phyloP scores from a whole-genome alignment of 1,140 invertebrate species.

The Palaemon carinicauda region DNA sequence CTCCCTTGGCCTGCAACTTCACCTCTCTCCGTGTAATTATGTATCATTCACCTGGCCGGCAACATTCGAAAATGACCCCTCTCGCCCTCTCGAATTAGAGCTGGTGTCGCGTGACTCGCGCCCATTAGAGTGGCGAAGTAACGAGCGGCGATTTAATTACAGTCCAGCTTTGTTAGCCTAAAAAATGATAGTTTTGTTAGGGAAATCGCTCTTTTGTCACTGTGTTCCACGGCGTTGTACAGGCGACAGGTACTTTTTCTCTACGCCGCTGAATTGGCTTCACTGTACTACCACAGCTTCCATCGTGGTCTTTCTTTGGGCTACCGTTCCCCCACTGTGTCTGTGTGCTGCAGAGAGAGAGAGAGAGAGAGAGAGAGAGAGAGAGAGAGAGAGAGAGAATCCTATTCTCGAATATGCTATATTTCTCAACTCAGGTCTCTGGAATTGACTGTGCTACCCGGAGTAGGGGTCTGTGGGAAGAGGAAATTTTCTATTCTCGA shows the following conservation, averaged over 20 bases:
- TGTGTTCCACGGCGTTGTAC: constrained; percentile 2
- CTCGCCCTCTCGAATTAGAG: background rate
- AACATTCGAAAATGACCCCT: background rate
- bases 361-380: background rate
- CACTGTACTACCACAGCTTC: background rate
- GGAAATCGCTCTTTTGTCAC: constrained; percentile 31
- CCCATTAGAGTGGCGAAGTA: constrained; percentile 14
- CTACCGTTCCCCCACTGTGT: background rate
- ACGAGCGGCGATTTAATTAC: constrained; percentile 38
- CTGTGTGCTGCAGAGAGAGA: background rate
- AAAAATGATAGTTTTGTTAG: constrained; percentile 33
- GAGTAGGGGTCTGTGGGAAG: no score
- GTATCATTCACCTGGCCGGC: background rate
- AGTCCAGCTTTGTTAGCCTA: constrained; percentile 27
- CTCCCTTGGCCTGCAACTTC: background rate
- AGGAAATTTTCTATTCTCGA: no score
- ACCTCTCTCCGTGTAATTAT: background rate
- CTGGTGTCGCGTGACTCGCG: background rate
- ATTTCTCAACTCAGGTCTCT: no score
- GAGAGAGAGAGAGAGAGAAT: background rate
- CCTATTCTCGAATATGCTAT: no score
- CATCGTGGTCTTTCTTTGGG: background rate
- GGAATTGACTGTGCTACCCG: no score
- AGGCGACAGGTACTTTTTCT: background rate
- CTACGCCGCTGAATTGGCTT: background rate